A percentile compares a stretch with the other conserved stretches of the same genome.
phyloP scores from a whole-genome alignment of 2,888 invertebrate species.

The Pteria penguin region DNA sequence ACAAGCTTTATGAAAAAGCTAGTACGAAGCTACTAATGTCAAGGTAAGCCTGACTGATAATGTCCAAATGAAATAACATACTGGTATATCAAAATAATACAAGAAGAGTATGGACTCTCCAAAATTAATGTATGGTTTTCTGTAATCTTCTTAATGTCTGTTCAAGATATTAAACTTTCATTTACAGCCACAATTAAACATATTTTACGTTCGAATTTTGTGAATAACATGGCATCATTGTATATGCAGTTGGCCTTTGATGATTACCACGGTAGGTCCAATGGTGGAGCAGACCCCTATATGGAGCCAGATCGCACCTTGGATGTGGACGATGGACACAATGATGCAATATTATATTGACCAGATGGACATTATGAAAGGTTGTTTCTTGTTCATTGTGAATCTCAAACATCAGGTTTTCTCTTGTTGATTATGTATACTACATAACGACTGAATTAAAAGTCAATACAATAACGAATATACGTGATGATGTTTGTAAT shows the following conservation, averaged over 20 bases:
- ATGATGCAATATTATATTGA: slow-evolving; percentile 39
- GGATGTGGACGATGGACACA: slow-evolving; percentile 42
- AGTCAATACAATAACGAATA: too few species aligned
- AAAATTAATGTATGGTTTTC: neutral
- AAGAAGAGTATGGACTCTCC: neutral
- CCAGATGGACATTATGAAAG: slow-evolving; percentile 38
- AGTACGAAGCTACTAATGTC: neutral
- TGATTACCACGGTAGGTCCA: slow-evolving; percentile 44
- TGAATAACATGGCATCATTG: neutral
- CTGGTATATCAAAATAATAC: neutral
- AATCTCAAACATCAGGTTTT: too few species aligned
- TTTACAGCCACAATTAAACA: too few species aligned
- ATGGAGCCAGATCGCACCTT: slow-evolving; percentile 44
- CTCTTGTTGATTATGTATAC: too few species aligned
- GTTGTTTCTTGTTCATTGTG: too few species aligned
- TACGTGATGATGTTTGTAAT: too few species aligned
- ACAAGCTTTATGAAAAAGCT: neutral
- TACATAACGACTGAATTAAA: too few species aligned
- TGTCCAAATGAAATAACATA: neutral
- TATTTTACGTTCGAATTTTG: too few species aligned
- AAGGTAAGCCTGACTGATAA: too few species aligned
- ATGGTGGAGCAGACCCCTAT: slow-evolving; percentile 45
- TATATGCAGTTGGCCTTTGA: slow-evolving; percentile 41
- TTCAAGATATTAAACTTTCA: neutral
- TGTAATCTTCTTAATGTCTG: neutral